Evolutionary conservation across 2,113 vertebrate genomes (phyloP), one percentile per base, ranked within the genome.

Genomic region (Cyprinus carpio): DNA sequence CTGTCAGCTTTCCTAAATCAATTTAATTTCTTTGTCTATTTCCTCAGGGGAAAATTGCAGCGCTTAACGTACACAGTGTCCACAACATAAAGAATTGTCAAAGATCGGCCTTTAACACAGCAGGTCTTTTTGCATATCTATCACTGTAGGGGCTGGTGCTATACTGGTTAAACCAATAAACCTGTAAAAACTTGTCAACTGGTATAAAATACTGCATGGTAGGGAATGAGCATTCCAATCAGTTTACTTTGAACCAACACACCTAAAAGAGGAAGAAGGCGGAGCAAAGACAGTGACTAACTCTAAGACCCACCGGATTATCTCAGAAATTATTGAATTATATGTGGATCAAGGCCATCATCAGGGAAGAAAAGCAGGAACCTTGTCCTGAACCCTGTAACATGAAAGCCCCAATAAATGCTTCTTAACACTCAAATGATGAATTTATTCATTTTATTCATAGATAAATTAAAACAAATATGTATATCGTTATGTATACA

Each of bases 1-100:
- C 65, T 85, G 76, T 46, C 51, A 85, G 62, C 77, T 78, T 79
- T 58, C 31, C 34, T 80, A 58, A 79, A 85, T 85, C 65, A 81
- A 81, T 58, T 85, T 81, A 40, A 85, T 85, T 85, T 81, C 56
- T 56, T 75, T 75, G 65, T 29, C 71, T 74, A 74, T 37, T 46
- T 80, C 56, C 34, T 46, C 37, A n/a, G 34, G 83, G 31, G 76
- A 16, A 82, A 69, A 82, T 71, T 71, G 65, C 81, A 34, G 16
- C 11, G 64, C 64, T 82, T 82, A 54, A 82, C 7, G 18, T 67
- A 31, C 64, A n/a, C 64, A 54, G 64, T 56, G 65, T 69, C 65
- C 81, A 71, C 64, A 54, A 71, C 81, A 65, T 81, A 71, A 82
- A 82, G 81, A 69, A 56, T 71, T 11, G 46, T 82, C 79, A 16